Percentiles rank a stretch among this genome's conserved stretches.
Evolutionary conservation across 2,797 vertebrate species (phyloP).

Genomic region (Myotis pilosus): DNA sequence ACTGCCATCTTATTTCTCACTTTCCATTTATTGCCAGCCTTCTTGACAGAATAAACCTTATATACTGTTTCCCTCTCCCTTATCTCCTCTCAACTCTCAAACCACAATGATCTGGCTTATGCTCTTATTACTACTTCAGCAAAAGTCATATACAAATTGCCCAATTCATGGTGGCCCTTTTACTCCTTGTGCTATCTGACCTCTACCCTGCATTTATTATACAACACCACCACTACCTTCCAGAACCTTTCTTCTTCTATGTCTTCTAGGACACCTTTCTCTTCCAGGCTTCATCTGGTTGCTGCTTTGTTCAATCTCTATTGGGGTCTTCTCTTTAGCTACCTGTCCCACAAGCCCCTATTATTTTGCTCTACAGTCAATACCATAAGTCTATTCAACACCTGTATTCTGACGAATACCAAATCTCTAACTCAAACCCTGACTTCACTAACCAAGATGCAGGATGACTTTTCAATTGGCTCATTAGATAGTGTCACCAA

Average conservation of each 20-base stretch:
- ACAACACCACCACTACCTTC: neutral
- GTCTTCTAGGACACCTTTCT: neutral
- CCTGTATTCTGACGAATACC: neutral
- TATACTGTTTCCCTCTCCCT: neutral
- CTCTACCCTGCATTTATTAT: neutral
- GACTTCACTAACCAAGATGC: neutral
- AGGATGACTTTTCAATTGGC: neutral
- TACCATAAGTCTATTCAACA: neutral
- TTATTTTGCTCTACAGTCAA: neutral
- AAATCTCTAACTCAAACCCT: neutral
- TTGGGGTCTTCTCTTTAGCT: neutral
- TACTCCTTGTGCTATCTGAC: neutral
- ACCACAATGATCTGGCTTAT: neutral
- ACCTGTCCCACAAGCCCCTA: neutral
- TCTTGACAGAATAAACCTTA: conserved; percentile 26
- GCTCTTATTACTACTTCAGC: neutral
- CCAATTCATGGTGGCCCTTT: neutral
- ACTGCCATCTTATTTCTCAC: neutral
- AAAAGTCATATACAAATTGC: neutral
- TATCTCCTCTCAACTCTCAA: neutral
- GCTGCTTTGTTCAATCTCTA: neutral
- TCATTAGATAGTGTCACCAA: neutral
- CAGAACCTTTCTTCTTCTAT: neutral
- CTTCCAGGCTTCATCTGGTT: neutral
- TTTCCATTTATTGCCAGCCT: neutral